Evolutionary conservation across 2,888 invertebrate genomes (phyloP).

Genomic region (Drosophila dives): DNA sequence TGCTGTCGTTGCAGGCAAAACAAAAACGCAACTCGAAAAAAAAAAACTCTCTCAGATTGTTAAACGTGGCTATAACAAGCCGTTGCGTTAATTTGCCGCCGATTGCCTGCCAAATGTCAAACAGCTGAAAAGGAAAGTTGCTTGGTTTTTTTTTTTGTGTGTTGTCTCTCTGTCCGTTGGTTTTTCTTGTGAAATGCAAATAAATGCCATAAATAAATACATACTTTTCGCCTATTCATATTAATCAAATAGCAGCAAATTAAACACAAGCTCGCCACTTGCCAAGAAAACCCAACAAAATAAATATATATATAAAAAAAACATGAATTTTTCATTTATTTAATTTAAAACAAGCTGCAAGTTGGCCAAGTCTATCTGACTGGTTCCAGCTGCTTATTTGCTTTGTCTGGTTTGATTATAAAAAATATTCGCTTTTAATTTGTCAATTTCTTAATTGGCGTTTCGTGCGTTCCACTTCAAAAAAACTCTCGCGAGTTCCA

Average conservation of each 20-base stretch:
- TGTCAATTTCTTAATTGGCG: conserved; percentile 81
- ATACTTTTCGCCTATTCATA: conserved; percentile 27
- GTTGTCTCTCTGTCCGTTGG: background rate
- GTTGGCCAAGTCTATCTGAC: conserved; percentile 34
- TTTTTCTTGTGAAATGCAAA: conserved; percentile 50
- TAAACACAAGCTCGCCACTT: conserved; percentile 50
- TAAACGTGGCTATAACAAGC: conserved; percentile 79
- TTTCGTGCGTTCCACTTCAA: conserved; percentile 79
- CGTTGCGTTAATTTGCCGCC: conserved; percentile 84
- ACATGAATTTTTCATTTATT: background rate
- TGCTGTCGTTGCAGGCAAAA: conserved; percentile 69
- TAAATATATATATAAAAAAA: conserved; percentile 27
- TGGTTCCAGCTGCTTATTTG: conserved; percentile 67
- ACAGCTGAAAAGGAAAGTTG: conserved; percentile 66
- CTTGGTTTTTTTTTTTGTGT: conserved; percentile 27
- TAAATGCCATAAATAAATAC: conserved; percentile 18
- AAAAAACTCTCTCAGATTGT: conserved; percentile 67
- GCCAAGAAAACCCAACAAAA: conserved; percentile 39
- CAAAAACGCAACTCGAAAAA: conserved; percentile 12
- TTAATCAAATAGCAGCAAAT: conserved; percentile 48
- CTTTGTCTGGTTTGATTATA: conserved; percentile 81
- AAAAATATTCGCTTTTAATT: conserved; percentile 81
- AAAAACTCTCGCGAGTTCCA: conserved; percentile 47
- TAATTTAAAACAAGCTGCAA: conserved; percentile 59
- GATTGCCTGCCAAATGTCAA: conserved; percentile 81